Evolutionary conservation across 2,888 invertebrate genomes (phyloP).

Genomic region (Junonia oenone): DNA sequence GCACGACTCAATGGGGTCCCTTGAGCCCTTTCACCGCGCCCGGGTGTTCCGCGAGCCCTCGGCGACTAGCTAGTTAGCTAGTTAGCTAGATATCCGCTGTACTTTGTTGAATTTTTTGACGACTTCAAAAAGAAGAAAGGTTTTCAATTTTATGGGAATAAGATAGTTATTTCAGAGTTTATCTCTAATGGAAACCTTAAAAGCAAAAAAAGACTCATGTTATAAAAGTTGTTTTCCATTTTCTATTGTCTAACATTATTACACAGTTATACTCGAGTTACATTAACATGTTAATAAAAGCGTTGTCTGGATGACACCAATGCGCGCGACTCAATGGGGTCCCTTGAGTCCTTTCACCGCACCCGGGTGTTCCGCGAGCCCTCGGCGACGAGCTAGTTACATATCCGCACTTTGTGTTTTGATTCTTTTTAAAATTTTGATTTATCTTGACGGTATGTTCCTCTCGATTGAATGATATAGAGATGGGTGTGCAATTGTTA

Average conservation of each 20-base stretch:
- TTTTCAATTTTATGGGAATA: not conserved
- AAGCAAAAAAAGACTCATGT: too few species aligned
- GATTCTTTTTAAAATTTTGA: conserved; percentile 4
- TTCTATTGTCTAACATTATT: not conserved
- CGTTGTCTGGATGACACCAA: not conserved
- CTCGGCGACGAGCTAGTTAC: conserved; percentile 2
- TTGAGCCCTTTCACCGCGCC: too few species aligned
- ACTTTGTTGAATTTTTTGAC: not conserved
- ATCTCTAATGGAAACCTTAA: not conserved
- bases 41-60: too few species aligned
- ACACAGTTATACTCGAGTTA: not conserved
- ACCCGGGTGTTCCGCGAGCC: conserved; percentile 13
- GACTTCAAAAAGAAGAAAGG: too few species aligned
- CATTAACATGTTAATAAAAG: not conserved
- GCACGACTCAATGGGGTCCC: too few species aligned
- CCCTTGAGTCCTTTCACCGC: conserved; percentile 21
- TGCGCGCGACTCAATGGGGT: conserved; percentile 21
- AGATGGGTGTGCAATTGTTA: too few species aligned
- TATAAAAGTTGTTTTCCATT: too few species aligned
- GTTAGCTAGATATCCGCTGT: too few species aligned
- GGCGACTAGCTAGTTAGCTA: too few species aligned
- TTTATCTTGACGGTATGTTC: too few species aligned
- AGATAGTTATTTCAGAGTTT: not conserved
- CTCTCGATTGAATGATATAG: too few species aligned
- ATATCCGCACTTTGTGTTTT: conserved; percentile 7